Evolutionary conservation across 2,888 invertebrate species (phyloP).

Genomic region (Ptilodon capucinus): DNA sequence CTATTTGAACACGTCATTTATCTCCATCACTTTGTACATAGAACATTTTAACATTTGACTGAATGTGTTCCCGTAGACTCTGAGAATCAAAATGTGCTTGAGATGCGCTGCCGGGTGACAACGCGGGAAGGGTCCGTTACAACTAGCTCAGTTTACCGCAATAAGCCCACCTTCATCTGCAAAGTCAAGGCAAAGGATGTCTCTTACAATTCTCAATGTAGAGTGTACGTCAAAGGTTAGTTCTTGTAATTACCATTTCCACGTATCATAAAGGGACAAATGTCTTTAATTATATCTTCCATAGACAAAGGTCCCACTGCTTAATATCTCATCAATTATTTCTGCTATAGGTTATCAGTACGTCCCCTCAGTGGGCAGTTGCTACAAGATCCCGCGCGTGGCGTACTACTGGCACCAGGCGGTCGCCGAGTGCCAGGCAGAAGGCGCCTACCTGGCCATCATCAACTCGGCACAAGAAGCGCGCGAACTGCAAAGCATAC

Average conservation of each 20-base stretch:
- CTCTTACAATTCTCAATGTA: conserved; percentile 39
- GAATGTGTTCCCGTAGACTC: not conserved
- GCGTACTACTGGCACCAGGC: conserved; percentile 53
- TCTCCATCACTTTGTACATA: too few relatives aligned
- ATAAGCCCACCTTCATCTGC: conserved; percentile 47
- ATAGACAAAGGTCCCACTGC: too few relatives aligned
- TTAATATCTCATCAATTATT: too few relatives aligned
- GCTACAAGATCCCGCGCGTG: conserved; percentile 47
- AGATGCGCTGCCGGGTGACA: conserved; percentile 32
- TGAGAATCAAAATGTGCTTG: not conserved
- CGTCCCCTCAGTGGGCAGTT: conserved; percentile 40
- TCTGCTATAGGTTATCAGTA: conserved; percentile 42
- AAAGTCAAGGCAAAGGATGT: conserved; percentile 45
- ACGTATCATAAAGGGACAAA: too few relatives aligned
- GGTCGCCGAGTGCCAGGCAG: conserved; percentile 44
- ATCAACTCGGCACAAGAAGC: conserved; percentile 49
- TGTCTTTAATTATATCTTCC: too few relatives aligned
- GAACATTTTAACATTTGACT: too few relatives aligned
- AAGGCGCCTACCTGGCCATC: conserved; percentile 49
- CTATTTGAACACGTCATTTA: too few relatives aligned
- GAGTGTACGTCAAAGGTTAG: conserved; percentile 43
- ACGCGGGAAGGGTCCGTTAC: conserved; percentile 37
- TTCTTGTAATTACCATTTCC: too few relatives aligned
- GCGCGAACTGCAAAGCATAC: conserved; percentile 31
- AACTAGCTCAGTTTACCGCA: conserved; percentile 27